Evolutionary conservation across 2,888 invertebrate genomes (phyloP).

Genomic region (Abrostola tripartita): DNA sequence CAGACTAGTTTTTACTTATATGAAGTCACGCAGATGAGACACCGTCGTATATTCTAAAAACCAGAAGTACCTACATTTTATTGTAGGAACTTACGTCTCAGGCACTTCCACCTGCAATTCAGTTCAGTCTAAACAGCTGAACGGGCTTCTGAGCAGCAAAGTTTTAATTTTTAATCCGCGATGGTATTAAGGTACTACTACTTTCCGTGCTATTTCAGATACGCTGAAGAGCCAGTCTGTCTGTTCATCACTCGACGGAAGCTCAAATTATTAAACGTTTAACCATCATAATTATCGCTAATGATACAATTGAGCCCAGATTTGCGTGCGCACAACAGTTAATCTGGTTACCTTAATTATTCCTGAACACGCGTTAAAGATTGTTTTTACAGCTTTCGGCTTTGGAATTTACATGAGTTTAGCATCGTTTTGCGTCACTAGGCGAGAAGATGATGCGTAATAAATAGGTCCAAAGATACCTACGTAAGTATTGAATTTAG

Average conservation of each 20-base stretch:
- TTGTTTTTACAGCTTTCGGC: constrained; percentile 42
- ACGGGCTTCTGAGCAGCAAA: too few species aligned
- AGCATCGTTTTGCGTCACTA: constrained; percentile 12
- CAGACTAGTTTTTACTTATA: too few species aligned
- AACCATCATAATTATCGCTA: constrained; percentile 30
- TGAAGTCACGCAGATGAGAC: too few species aligned
- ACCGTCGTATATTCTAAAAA: too few species aligned
- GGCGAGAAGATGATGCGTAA: constrained; percentile 17
- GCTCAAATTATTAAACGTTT: constrained; percentile 15
- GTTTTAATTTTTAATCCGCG: too few species aligned
- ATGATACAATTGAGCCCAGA: constrained; percentile 38
- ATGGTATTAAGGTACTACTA: too few species aligned
- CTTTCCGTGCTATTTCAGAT: too few species aligned
- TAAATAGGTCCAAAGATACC: constrained; percentile 8
- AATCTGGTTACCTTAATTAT: constrained; percentile 42
- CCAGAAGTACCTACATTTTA: too few species aligned
- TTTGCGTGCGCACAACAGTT: constrained; percentile 30
- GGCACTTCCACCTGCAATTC: too few species aligned
- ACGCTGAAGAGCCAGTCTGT: too few species aligned
- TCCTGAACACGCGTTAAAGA: constrained; percentile 41
- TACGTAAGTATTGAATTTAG: constrained; percentile 2
- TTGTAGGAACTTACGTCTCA: too few species aligned
- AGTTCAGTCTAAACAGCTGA: too few species aligned
- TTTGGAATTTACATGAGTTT: constrained; percentile 32
- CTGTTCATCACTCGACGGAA: not conserved